Evolutionary conservation across 2,888 invertebrate genomes (phyloP), one percentile per base, ranked within the genome.

Genomic region (Odontothrips loti): DNA sequence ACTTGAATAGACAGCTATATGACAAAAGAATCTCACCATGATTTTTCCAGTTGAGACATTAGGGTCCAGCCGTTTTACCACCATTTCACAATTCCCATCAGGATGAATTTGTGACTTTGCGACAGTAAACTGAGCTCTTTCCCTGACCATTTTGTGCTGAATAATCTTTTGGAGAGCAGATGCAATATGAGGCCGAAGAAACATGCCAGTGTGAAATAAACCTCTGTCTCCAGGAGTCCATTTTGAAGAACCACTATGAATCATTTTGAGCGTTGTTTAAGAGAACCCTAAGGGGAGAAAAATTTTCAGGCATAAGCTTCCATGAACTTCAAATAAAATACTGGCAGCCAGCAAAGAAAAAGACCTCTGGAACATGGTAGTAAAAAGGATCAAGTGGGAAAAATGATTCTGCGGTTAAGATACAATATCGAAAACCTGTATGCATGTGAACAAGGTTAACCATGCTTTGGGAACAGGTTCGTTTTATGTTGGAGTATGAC

Each of bases 141-240:
- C 68, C 12, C 23, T n/a, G 23, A 75, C 27, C 12, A 23, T 8
- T 12, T 75, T 75, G 27, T 75, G 1, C 10, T 12, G 27, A 27
- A 75, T 27, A 23, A 75, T 27, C 27, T 12, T 27, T 75, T 27
- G 68, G 1, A 75, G 27, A 27, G 68, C 0, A 27, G 68, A 8
- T 11, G 68, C 68, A 27, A 75, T 75, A 27, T 1, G 8, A 12
- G 68, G 68, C 23, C 68, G 68, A 10, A 75, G 68, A 75, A 27
- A 75, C 27, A 75, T 75, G n/a, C 68, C 68, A 27, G 68, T 75
- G 68, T 75, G 68, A 27, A 75, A 27, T 27, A 68, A 23, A 23
- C 68, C 68, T 68, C 23, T 75, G 23, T 27, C 27, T 1, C 23
- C 68, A 0, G 58, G 20, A n/a, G 17, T 15, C 6, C 20, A 58